A percentile compares a stretch with the other conserved stretches of the same genome.
These are phyloP conservation scores for Acanthopagrus latus DNA, from an alignment of 2,797 vertebrate genomes.

Conservation along the genomic window DNA sequence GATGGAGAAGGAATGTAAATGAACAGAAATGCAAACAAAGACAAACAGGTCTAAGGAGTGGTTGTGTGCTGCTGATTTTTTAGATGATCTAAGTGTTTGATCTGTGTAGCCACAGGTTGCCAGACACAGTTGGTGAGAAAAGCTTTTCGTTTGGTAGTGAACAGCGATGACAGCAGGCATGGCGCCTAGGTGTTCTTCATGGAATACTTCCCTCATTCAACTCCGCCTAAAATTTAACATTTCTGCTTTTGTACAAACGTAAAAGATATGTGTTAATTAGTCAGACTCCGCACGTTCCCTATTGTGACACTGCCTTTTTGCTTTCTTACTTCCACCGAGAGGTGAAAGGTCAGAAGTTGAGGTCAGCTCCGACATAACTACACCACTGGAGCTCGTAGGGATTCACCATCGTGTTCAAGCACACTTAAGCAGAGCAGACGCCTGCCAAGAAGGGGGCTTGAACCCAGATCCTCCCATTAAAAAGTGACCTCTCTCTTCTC, in stretches of 20 bases:
- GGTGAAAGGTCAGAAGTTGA: constrained; percentile 30
- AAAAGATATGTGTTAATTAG: neutral
- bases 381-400: constrained; percentile 1
- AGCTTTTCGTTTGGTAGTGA: too few species aligned
- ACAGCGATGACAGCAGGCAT: neutral
- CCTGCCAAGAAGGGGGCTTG: constrained; percentile 39
- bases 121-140: neutral
- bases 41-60: too few species aligned
- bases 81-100: too few species aligned
- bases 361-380: constrained; percentile 7
- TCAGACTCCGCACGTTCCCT: neutral
- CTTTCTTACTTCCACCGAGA: neutral
- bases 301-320: neutral
- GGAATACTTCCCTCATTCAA: neutral
- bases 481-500: constrained; percentile 33
- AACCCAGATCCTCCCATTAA: constrained; percentile 49
- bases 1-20: neutral
- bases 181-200: neutral
- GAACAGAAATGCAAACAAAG: neutral
- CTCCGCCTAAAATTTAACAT: neutral
- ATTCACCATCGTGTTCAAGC: constrained; percentile 23
- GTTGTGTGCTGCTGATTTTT: too few species aligned
- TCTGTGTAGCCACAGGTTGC: neutral
- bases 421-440: constrained; percentile 16
- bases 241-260: neutral